A percentile compares a stretch with the other conserved stretches of the same genome.
Conservation (phyloP, 2,797 vertebrate species). For the Pantherophis alleghaniensis region DNA sequence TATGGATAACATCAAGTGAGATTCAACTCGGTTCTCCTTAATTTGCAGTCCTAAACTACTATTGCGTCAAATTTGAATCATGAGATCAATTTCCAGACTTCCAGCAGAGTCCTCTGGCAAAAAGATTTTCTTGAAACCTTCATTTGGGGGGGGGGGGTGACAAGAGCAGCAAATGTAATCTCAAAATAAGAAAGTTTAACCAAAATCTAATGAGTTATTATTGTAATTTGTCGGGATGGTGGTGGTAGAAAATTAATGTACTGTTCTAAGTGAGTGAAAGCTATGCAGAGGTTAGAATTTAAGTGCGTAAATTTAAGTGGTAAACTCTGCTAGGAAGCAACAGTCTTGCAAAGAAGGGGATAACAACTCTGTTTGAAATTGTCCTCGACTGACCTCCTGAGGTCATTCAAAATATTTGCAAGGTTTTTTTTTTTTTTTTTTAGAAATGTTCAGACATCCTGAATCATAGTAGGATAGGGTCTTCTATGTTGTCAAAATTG, state of each 20-base stretch:
- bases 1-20: not conserved
- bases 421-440: not conserved
- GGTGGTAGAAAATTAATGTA: not conserved
- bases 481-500: not conserved
- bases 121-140: not conserved
- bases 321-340: not conserved
- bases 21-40: not conserved
- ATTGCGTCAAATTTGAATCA: not conserved
- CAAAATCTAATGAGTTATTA: not conserved
- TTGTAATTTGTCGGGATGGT: not conserved
- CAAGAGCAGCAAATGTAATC: not conserved
- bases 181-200: not conserved
- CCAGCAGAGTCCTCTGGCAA: not conserved
- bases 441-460: not conserved
- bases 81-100: not conserved
- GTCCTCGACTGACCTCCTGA: constrained; percentile 29
- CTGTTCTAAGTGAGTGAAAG: not conserved
- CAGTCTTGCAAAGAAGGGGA: not conserved
- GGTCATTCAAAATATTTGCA: constrained; percentile 19
- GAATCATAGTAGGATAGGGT: not conserved
- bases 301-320: not conserved
- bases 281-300: not conserved
- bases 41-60: not conserved
- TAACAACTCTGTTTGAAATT: not conserved
- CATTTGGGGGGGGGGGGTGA: not conserved